Evolutionary conservation across 2,888 invertebrate genomes (phyloP).

Genomic region (Periphyllus acericola): DNA sequence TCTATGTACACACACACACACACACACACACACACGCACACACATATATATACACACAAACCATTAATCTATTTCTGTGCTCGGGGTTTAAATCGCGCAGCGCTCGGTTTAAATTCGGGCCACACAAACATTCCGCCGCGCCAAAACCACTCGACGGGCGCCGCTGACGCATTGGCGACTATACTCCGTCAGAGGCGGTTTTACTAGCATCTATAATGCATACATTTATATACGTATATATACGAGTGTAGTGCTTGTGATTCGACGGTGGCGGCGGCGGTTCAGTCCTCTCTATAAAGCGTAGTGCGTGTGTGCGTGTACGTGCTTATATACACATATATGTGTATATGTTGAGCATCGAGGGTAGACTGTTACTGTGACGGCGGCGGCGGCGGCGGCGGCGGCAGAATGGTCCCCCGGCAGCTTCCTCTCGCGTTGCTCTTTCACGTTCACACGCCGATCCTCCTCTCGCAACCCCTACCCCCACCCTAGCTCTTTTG

Average conservation of each 20-base stretch:
- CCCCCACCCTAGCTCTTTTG: background rate
- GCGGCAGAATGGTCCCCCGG: background rate
- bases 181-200: constrained; percentile 37
- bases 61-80: constrained; percentile 45
- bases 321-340: background rate
- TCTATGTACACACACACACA: constrained; percentile 5
- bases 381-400: background rate
- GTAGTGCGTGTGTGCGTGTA: background rate
- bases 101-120: background rate
- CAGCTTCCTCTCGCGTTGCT: constrained; percentile 36
- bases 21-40: background rate
- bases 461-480: background rate
- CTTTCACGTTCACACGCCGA: constrained; percentile 54
- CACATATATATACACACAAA: background rate
- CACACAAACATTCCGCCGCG: constrained; percentile 28
- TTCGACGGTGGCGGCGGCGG: constrained; percentile 20
- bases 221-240: constrained; percentile 1
- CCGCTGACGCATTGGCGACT: constrained; percentile 34
- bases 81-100: background rate
- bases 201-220: constrained; percentile 52
- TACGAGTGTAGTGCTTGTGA: constrained; percentile 32
- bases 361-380: constrained; percentile 44
- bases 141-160: constrained; percentile 40
- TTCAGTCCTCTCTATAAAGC: constrained; percentile 11
- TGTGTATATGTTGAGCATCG: background rate